phyloP scores from a whole-genome alignment of 1,140 invertebrate species.

The Apis mellifera region DNA sequence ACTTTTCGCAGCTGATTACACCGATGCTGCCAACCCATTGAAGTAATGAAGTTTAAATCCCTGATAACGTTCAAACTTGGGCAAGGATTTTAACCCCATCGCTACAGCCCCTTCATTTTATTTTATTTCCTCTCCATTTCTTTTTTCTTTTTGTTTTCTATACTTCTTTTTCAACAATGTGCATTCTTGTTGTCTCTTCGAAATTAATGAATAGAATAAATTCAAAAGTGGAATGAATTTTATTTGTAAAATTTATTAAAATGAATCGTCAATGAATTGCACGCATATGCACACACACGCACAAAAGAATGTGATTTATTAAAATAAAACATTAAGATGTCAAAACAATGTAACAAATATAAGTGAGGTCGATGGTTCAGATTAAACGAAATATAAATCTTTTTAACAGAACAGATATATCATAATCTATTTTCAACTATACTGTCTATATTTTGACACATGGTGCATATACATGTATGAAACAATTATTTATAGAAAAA shows the following conservation, averaged over 20 bases:
- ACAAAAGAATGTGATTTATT: not conserved
- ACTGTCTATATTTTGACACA: not conserved
- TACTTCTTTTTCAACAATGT: too few relatives aligned
- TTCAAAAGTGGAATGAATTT: not conserved
- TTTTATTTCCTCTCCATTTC: not conserved
- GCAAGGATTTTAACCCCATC: not conserved
- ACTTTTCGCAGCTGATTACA: constrained; percentile 32
- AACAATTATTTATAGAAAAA: not conserved
- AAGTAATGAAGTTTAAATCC: constrained; percentile 25
- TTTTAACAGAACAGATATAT: not conserved
- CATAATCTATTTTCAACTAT: not conserved
- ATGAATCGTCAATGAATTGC: not conserved
- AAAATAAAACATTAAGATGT: not conserved
- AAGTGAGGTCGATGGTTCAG: not conserved
- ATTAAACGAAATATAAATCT: constrained; percentile 4
- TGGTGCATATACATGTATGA: not conserved
- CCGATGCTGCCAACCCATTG: constrained; percentile 9
- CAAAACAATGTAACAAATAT: not conserved
- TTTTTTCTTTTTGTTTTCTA: not conserved
- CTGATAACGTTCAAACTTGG: constrained; percentile 21
- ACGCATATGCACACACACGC: too few relatives aligned
- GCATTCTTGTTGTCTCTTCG: too few relatives aligned
- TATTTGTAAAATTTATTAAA: not conserved
- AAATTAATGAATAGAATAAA: too few relatives aligned
- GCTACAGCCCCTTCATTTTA: not conserved